Conservation (phyloP, 2,113 vertebrate genomes). For the Progne subis region DNA sequence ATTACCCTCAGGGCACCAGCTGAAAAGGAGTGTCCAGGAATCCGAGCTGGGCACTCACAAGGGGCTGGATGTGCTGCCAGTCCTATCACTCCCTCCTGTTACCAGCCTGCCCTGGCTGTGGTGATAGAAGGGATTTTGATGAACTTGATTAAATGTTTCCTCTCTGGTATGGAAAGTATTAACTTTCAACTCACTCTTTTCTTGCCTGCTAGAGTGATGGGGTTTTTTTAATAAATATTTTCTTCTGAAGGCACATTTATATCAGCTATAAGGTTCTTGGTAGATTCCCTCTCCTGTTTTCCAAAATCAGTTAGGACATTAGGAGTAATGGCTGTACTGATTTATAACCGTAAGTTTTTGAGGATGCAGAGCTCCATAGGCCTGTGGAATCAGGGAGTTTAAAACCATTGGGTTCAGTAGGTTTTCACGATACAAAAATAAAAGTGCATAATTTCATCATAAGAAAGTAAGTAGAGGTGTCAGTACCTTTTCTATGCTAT, state of each 20-base stretch:
- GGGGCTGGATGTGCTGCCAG: background rate
- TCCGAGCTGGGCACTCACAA: background rate
- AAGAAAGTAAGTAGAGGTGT: background rate
- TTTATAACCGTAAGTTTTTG: background rate
- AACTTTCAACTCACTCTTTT: background rate
- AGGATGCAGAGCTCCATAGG: background rate
- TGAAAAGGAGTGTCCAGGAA: background rate
- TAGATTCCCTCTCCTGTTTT: background rate
- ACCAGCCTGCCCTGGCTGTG: background rate
- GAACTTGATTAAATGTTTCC: background rate
- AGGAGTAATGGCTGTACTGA: background rate
- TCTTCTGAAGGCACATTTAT: background rate
- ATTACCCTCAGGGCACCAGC: background rate
- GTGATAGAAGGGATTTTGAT: background rate
- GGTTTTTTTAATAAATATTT: background rate
- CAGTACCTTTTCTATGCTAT: background rate
- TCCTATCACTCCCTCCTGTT: background rate
- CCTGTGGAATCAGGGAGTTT: background rate
- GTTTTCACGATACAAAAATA: background rate
- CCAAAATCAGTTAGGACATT: background rate
- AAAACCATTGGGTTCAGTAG: background rate
- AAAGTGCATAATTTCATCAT: background rate
- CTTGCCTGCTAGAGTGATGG: background rate
- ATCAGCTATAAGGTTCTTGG: background rate
- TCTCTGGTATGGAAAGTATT: background rate